Evolutionary conservation across 2,113 vertebrate species (phyloP), one percentile per base, ranked within the genome.

Genomic region (Reinhardtius hippoglossoides): DNA sequence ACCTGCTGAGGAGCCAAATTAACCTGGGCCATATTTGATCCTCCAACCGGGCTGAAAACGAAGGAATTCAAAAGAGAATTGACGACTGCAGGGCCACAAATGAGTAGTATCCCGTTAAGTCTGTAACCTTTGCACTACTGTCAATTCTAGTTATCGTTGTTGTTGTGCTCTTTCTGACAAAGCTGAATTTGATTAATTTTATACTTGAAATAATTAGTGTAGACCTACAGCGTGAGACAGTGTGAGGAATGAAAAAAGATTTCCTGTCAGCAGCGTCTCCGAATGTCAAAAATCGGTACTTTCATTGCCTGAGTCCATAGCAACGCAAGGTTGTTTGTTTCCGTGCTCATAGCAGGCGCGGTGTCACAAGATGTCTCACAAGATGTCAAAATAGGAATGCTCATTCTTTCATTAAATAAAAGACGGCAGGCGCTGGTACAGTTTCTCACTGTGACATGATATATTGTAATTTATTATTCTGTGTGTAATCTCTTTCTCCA

Each of bases 381-480:
- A 80, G 61, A 83, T 84, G 89, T 92, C 91, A 92, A 78, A 85
- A 85, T 74, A 80, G 65, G 65, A 89, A 78, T 37, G 26, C 65
- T 87, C 81, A 67, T 85, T 84, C 86, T 91, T 91, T 93, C 83
- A 91, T 92, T 88, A 91, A 88, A 89, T 85, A 82, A 87, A 83
- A 88, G 76, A 91, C 88, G 87, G 84, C 83, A 59, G 76, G 78
- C 71, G 79, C 81, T 61, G 77, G 35, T 84, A 78, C 85, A 74
- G 75, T 82, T 87, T 58, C 82, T 76, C 74, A 72, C 76, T 82
- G 23, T 84, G 83, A 89, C 85, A 85, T 78, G 82, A 85, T 85
- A 58, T 82, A 89, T 88, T 87, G 81, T 88, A 84, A 87, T 91
- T 91, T 76, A 88, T 92, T 87, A 91, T 91, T 91, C 82, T 65